Base-by-base conservation (phyloP, 2,113 vertebrate species). In the Isichthys henryi region DNA sequence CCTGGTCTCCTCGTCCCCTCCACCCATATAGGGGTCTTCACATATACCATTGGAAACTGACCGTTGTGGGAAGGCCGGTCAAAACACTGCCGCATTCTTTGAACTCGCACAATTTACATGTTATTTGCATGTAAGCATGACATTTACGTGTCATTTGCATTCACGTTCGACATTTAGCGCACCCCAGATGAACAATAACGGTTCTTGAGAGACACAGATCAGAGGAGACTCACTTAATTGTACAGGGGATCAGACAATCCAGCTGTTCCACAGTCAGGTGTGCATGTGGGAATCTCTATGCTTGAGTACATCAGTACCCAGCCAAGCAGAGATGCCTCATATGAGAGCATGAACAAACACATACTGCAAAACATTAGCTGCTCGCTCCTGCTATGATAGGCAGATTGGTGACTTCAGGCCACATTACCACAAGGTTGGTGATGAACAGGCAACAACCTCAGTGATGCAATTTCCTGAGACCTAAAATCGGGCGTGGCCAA, bases 141-240 rank as follows among this genome's bases (percentile, higher is more conserved):
- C 48, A 87, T 87, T 87, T 87, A 53, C 48, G 19, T 53, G 43
- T 39, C 86, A 87, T 87, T 87, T 87, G 21, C 27, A 58, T 87
- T 53, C 13, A 39, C 31, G 13, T 87, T 15, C 52, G 31, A 39
- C 52, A 39, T 35, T 56, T 17, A 87, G n/a, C 13, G 6, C 48
- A 48, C 23, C 13, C 46, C 23, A n/a, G 48, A 50, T 27, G 48
- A 86, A 86, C 82, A 86, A 86, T 50, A 86, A 50, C 84, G n/a
- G 48, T 52, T 50, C 9, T 86, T n/a, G 62, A 27, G 62, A 70
- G 62, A 70, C n/a, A 70, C 62, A 27, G 62, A 70, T 31, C 27
- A 3, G 62, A 70, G 0, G 62, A 70, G 62, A 52, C 46, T 27
- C 8, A 2, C 7, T 27, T 21, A 49, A n/a, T 48, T 50, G n/a